Base-by-base conservation (phyloP, 1,140 invertebrate species). In the Zophobas atratus region DNA sequence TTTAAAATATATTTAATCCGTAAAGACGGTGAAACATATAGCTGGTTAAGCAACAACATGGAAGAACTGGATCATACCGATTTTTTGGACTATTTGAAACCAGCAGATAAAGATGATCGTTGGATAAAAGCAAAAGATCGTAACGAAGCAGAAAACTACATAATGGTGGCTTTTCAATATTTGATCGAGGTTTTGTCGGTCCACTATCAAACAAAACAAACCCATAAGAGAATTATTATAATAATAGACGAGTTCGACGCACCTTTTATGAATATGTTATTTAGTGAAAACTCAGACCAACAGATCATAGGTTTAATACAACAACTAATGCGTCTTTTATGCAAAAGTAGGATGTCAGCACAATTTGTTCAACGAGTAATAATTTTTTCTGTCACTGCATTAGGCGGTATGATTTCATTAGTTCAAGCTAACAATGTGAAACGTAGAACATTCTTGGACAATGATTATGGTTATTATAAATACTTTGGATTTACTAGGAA, bases 171-270 rank as follows among this genome's bases (percentile, higher is more conserved):
- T 20, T 46, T 46, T 46, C 43, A 46, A 46, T 3, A 3, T 46
- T 46, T 46, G 43, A 46, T 46, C 43, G 3, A 46, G 43, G 6
- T 46, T 46, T 46, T 46, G 43, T 46, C 43, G 6, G 6, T 8
- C 43, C 43, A 46, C 43, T 46, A 46, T 46, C 43, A 46, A 46
- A 46, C 43, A 46, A 46, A 46, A 46, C 43, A 46, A 46, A 46
- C 43, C 3, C 43, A 8, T 46, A 46, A 46, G 6, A 46, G 6
- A 46, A 46, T 46, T 46, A 46, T 46, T 46, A 3, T 8, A 8
- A 4, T 46, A 46, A 46, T 46, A 4, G 43, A 46, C 43, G 43
- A 46, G 43, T 46, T 46, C 43, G 43, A 46, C 43, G 6, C 43
- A 46, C 43, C 43, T 46, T 46, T 46, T 8, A 46, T 46, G 43